Evolutionary conservation across 2,888 invertebrate genomes (phyloP), one percentile per base, ranked within the genome.

Genomic region (Drepana falcataria): DNA sequence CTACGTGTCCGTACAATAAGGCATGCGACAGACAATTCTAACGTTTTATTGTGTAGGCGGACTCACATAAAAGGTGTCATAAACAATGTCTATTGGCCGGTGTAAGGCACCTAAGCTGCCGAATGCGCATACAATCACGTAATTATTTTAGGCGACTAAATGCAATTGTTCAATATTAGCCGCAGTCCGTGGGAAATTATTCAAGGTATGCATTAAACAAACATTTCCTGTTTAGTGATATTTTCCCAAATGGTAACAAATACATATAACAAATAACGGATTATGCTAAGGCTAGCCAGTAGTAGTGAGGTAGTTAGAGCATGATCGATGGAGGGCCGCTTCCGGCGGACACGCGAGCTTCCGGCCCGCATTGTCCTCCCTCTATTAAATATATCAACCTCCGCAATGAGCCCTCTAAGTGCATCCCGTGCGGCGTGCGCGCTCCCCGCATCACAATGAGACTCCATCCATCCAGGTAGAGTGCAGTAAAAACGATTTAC

Each of bases 81-180:
- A 87, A 84, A 88, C 83, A 81, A 84, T 79, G 75, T 81, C 71
- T 72, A 79, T 77, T 73, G 73, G 72, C 71, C 56, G 61, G 64
- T 68, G 67, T 64, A 69, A 71, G 72, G 74, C 77, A 65, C 72
- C 73, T 87, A 88, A 91, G 87, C 89, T 81, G 79, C 71, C 69
- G 66, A 76, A 78, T 81, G 79, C 70, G 83, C 83, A 82, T 82
- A 83, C 75, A 81, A 86, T 87, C 90, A 91, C 90, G 90, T 87
- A 83, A 85, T 81, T 74, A 80, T 75, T 81, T 81, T 79, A 77
- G 78, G 75, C 69, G 75, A 76, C 78, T 74, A 79, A 85, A 83
- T 81, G 83, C 83, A 85, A 87, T 87, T 86, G 82, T 81, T 78
- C 7, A 71, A 72, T 53, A 77, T 76, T 73, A 72, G 68, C 72